A percentile compares a stretch with the other conserved stretches of the same genome.
These are phyloP conservation scores for Pitangus sulphuratus DNA, from an alignment of 2,797 vertebrate genomes.

Conservation along the genomic window DNA sequence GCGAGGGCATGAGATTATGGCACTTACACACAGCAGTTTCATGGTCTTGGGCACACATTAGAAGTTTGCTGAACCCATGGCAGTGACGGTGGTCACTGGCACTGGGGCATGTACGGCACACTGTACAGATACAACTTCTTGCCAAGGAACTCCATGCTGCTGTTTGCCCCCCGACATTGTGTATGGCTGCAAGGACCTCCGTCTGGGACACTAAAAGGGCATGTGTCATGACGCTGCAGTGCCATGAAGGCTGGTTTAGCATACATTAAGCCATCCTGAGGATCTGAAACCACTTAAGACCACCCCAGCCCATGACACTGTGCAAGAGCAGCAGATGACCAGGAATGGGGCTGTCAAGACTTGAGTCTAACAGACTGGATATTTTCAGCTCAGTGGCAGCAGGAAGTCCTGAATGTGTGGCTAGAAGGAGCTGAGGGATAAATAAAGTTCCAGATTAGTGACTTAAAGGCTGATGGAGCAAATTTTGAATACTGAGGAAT, in stretches of 20 bases:
- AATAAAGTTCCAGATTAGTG: not conserved
- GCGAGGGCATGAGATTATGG: not conserved
- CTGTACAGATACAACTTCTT: fast-evolving
- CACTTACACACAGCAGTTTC: not conserved
- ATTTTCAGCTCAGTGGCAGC: not conserved
- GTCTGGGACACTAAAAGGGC: not conserved
- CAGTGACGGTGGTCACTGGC: not conserved
- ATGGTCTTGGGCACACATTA: too few relatives aligned
- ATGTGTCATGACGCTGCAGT: fast-evolving
- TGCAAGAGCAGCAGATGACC: not conserved
- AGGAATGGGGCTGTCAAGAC: not conserved
- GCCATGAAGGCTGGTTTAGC: not conserved
- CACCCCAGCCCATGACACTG: not conserved
- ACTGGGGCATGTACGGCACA: not conserved
- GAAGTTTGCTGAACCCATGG: not conserved
- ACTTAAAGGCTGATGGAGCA: not conserved
- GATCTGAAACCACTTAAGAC: not conserved
- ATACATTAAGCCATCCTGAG: not conserved
- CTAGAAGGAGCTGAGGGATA: not conserved
- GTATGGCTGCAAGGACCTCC: not conserved
- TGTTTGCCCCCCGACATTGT: not conserved
- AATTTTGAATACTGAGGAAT: not conserved
- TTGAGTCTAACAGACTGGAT: not conserved
- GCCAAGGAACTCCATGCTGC: not conserved
- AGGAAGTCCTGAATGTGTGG: not conserved